Evolutionary conservation across 2,888 invertebrate species (phyloP), one percentile per base, ranked within the genome.

Genomic region (Alviniconcha strummeri): DNA sequence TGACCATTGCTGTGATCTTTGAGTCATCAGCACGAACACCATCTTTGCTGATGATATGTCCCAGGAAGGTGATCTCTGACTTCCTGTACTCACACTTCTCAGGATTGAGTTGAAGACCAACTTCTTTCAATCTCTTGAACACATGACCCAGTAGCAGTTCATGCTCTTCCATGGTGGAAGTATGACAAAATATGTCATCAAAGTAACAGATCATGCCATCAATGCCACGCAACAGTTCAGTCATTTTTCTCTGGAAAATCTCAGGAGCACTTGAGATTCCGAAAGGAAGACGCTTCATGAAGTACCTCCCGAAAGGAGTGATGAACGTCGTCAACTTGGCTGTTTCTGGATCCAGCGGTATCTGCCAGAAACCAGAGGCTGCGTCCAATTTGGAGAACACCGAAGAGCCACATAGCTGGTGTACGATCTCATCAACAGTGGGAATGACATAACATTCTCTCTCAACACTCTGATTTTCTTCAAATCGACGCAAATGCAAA

Each of bases 301-400:
- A 72, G 74, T 71, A 79, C 19, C 79, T 71, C 6, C 79, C 83
- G 19, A 64, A 77, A 19, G 77, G 71, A 9, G 78, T 83, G 13
- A 67, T 83, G 83, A 83, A 83, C n/a, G 83, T 83, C 55, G 77
- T 83, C 55, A 78, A 64, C 19, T 69, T 36, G 6, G 74, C 75
- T 13, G 69, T 60, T 6, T 69, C 78, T 55, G 67, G 52, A 69
- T 83, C 52, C 36, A 83, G 54, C 7, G 75, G 57, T 4, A 15
- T 69, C 19, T 69, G 60, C 77, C 57, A 57, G 57, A 77, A 60
- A 17, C 60, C 78, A 4, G 4, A 6, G 8, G 15, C 67, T n/a
- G 75, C 55, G 17, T 78, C 78, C 52, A 83, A 36, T 64, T 78
- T 69, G 36, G 13, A 78, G 36, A 78, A 78, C 15, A 77, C 57